Evolutionary conservation across 2,113 vertebrate species (phyloP), one percentile per base, ranked within the genome.

Genomic region (Archocentrus centrarchus): DNA sequence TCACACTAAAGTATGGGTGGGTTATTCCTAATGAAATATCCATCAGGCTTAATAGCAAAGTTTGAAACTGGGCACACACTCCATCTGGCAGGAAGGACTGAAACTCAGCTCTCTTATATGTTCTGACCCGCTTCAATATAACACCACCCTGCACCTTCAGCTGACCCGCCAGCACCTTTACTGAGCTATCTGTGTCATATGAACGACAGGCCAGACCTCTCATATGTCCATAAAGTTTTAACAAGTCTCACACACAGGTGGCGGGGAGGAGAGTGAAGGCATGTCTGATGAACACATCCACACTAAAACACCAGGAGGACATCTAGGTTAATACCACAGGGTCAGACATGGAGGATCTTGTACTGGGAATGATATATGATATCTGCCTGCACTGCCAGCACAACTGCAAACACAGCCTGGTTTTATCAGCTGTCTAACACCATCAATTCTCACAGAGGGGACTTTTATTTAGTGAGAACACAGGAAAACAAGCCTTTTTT

Each of bases 181-280:
- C 87, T 53, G 77, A 79, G 68, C 85, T 79, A 77, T 92, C 76
- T 11, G 6, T 83, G 88, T 90, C 84, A 75, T 77, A 79, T 82
- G 82, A 91, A 84, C 88, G 80, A 59, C 59, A 59, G 86, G 55
- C 84, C 77, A 79, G 75, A 81, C 58, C 77, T 75, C 88, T 92
- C 84, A 88, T 79, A 79, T 2, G 35, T 86, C 86, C 84, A 80
- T 93, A 87, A 91, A 91, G 82, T 80, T 92, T 93, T 91, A 88
- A 94, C 84, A 82, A 82, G 87, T 58, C 62, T 66, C 86, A 53
- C 60, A 75, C 58, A 78, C 90, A 89, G 88, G 88, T 90, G 86
- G 75, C 1, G 22, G 58, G 37, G 15, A 39, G 61, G 63, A 39
- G 32, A 68, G 50, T n/a, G 11, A 10, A 82, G 81, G 84, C 77